Percentiles rank a stretch among this genome's conserved stretches.
These are phyloP conservation scores for Drosophila leontia DNA, from an alignment of 1,140 invertebrate genomes.

Conservation along the genomic window DNA sequence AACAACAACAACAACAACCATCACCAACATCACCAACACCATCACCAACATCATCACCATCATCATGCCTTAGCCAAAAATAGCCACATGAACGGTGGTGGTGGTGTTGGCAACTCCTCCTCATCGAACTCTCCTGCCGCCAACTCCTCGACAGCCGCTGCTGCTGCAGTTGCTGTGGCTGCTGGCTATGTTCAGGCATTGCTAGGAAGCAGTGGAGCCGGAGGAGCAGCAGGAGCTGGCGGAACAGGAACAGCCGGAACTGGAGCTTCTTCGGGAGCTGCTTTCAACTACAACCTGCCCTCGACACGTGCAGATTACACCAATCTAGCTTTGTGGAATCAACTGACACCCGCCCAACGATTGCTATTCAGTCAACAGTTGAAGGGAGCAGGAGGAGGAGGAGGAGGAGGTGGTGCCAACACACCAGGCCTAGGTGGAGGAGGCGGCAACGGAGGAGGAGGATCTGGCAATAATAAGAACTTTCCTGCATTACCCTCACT, in stretches of 20 bases:
- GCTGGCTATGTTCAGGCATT: slow-evolving; percentile 66
- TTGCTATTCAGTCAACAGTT: slow-evolving; percentile 77
- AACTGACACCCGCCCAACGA: slow-evolving; percentile 69
- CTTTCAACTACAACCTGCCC: slow-evolving; percentile 77
- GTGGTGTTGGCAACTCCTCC: background rate
- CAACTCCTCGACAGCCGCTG: slow-evolving; percentile 34
- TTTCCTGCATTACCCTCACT: slow-evolving; percentile 75
- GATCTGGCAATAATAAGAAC: slow-evolving; percentile 12
- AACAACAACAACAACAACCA: slow-evolving; percentile 40
- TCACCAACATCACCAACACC: slow-evolving; percentile 45
- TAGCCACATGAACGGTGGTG: slow-evolving; percentile 32
- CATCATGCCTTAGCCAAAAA: slow-evolving; percentile 32
- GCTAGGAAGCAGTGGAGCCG: slow-evolving; percentile 16
- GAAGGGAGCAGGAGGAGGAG: slow-evolving; percentile 34
- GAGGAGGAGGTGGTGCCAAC: background rate
- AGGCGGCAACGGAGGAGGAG: background rate
- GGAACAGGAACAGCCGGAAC: background rate
- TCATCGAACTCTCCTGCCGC: slow-evolving; percentile 1
- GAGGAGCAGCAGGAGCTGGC: background rate
- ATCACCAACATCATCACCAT: slow-evolving; percentile 49
- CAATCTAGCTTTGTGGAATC: slow-evolving; percentile 81
- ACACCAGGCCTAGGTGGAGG: background rate
- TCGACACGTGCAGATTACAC: slow-evolving; percentile 71
- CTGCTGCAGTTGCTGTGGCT: slow-evolving; percentile 55
- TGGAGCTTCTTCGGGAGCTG: background rate